Percentiles rank a stretch among this genome's conserved stretches.
These are phyloP conservation scores for Cheilosia urbana DNA, from an alignment of 2,888 invertebrate genomes.

Conservation along the genomic window DNA sequence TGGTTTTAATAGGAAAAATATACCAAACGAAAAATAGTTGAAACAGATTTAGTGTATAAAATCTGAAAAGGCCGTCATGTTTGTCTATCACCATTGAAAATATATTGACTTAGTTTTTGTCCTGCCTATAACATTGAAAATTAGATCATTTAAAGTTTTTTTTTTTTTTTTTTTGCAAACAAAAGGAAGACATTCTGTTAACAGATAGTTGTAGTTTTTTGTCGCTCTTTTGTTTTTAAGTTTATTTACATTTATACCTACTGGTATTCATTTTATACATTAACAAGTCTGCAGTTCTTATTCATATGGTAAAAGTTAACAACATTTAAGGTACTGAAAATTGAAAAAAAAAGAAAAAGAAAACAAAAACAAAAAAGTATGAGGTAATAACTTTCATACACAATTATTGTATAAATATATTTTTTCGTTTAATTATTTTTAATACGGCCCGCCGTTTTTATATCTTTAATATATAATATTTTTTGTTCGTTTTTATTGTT, in stretches of 20 bases:
- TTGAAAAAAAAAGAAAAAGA: slow-evolving; percentile 9
- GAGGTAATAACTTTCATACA: slow-evolving; percentile 33
- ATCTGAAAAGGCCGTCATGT: slow-evolving; percentile 40
- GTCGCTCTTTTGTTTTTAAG: slow-evolving; percentile 9
- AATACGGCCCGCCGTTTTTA: slow-evolving; percentile 53
- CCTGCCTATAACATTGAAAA: slow-evolving; percentile 8
- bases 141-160: neutral
- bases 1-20: slow-evolving; percentile 14
- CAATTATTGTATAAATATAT: slow-evolving; percentile 31
- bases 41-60: slow-evolving; percentile 22
- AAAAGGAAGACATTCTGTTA: slow-evolving; percentile 58
- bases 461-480: neutral
- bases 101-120: slow-evolving; percentile 23
- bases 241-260: slow-evolving; percentile 49
- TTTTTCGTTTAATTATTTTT: slow-evolving; percentile 5
- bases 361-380: slow-evolving; percentile 1
- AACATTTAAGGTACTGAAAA: slow-evolving; percentile 48
- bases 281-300: slow-evolving; percentile 22
- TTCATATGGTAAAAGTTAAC: slow-evolving; percentile 27
- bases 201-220: slow-evolving; percentile 11
- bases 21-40: slow-evolving; percentile 29
- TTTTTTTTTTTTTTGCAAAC: slow-evolving; percentile 30
- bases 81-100: slow-evolving; percentile 36
- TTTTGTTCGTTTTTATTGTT: slow-evolving; percentile 11
- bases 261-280: slow-evolving; percentile 5